Conservation (phyloP, 1,140 invertebrate species). For the Asbolus verrucosus region DNA sequence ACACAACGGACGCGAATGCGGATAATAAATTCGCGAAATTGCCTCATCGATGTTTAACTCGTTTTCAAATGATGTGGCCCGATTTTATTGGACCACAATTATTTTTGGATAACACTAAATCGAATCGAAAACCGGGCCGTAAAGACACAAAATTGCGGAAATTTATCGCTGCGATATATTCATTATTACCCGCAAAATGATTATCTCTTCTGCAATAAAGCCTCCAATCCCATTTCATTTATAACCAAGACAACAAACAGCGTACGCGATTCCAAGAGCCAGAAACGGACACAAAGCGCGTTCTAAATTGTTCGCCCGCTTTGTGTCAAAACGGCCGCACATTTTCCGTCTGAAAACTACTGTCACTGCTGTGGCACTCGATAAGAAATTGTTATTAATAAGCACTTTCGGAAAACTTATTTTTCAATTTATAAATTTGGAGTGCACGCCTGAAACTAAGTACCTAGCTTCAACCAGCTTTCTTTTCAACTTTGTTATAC, state of each 20-base stretch:
- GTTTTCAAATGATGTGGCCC: constrained; percentile 21
- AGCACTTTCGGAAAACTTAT: too few species aligned
- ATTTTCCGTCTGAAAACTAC: too few species aligned
- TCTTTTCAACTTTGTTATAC: too few species aligned
- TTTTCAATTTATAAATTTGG: too few species aligned
- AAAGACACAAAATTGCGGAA: constrained; percentile 31
- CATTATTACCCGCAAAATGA: constrained; percentile 31
- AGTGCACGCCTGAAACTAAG: too few species aligned
- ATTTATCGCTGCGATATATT: constrained; percentile 27
- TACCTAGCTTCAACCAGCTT: too few species aligned
- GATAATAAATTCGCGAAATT: constrained; percentile 25
- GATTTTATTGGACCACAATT: constrained; percentile 33
- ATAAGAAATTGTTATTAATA: too few species aligned
- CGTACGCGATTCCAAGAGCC: constrained; percentile 18
- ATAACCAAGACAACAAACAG: constrained; percentile 34
- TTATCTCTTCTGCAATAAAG: constrained; percentile 20
- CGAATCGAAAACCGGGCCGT: constrained; percentile 28
- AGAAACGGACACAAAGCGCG: neutral
- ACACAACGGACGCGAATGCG: neutral
- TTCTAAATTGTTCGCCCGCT: too few species aligned
- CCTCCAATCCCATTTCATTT: constrained; percentile 18
- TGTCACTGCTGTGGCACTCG: too few species aligned
- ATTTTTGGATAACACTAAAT: constrained; percentile 36
- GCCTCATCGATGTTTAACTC: constrained; percentile 36
- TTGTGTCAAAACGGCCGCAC: too few species aligned